Evolutionary conservation across 1,140 invertebrate genomes (phyloP).

Genomic region (Acyrthosiphon pisum): DNA sequence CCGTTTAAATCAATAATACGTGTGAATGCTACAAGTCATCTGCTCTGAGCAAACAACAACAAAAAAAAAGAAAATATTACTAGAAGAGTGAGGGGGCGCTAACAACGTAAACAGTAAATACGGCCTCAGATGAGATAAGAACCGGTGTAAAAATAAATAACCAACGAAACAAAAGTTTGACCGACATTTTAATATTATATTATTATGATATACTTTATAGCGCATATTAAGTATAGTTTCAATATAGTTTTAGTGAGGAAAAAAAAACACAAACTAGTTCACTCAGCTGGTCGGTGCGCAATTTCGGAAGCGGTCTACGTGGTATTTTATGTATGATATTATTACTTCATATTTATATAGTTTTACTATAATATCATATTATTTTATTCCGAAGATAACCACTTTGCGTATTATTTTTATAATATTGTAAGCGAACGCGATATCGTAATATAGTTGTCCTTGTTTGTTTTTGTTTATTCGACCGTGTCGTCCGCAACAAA

Average conservation of each 20-base stretch:
- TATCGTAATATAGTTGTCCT: conserved; percentile 14
- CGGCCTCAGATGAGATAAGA: neutral
- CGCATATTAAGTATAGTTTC: neutral
- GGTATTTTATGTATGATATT: neutral
- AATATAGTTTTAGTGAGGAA: neutral
- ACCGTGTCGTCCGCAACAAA: neutral
- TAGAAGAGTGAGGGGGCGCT: neutral
- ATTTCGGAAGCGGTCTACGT: neutral
- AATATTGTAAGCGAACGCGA: neutral
- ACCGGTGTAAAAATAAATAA: neutral
- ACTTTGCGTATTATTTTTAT: neutral
- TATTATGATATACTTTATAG: neutral
- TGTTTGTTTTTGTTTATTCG: conserved; percentile 6
- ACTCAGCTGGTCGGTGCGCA: neutral
- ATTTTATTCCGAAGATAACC: neutral
- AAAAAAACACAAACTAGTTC: neutral
- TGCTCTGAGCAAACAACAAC: too few relatives aligned
- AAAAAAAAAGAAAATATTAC: neutral
- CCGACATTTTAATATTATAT: neutral
- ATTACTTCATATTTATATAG: neutral
- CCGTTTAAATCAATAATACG: too few relatives aligned
- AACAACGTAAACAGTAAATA: neutral
- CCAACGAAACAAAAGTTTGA: neutral
- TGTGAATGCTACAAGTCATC: neutral
- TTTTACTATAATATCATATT: neutral